Evolutionary conservation across 2,113 vertebrate genomes (phyloP).

Genomic region (Cheirogaleus medius): DNA sequence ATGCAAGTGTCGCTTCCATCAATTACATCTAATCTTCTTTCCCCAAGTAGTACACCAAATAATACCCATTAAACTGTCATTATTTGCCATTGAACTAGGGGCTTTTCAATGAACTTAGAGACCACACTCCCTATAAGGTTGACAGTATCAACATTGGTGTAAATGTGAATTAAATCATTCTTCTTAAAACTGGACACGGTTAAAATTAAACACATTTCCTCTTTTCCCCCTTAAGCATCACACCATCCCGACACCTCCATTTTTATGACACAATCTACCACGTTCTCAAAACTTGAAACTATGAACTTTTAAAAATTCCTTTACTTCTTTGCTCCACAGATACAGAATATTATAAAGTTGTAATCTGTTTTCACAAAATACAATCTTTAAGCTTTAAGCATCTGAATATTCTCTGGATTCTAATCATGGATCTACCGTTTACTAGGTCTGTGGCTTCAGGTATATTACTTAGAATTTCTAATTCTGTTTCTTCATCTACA

Average conservation of each 20-base stretch:
- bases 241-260: background rate
- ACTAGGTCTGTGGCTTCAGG: background rate
- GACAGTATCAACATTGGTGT: background rate
- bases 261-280: background rate
- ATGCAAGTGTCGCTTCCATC: background rate
- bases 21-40: background rate
- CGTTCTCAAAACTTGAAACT: background rate
- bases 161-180: background rate
- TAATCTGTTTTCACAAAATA: background rate
- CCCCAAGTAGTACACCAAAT: background rate
- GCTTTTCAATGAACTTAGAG: background rate
- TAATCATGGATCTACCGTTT: background rate
- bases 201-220: slow-evolving; percentile 1
- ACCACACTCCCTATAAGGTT: background rate
- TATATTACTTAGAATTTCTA: background rate
- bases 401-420: background rate
- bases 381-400: background rate
- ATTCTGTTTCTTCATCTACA: background rate
- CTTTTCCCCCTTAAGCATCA: background rate
- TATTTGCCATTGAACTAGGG: background rate
- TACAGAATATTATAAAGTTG: background rate
- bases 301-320: background rate
- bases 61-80: background rate
- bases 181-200: background rate
- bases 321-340: background rate